Conservation (phyloP, 2,113 vertebrate genomes). For the Hiodon alosoides region DNA sequence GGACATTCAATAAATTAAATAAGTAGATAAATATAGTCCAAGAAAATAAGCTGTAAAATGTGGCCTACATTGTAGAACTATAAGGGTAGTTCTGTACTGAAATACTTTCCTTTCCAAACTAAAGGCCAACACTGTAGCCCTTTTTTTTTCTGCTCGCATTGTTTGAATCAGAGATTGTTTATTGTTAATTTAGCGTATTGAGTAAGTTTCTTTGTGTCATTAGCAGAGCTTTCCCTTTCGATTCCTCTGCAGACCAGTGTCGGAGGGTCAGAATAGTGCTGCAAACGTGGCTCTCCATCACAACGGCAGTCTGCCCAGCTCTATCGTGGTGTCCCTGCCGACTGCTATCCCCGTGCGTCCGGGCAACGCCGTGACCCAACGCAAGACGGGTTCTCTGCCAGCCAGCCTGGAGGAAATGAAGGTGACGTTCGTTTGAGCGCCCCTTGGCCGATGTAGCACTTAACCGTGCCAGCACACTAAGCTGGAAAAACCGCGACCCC, state of each 20-base stretch:
- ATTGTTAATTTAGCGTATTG: slow-evolving; percentile 27
- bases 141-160: slow-evolving; percentile 28
- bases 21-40: no score
- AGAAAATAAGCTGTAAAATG: no score
- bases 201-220: slow-evolving; percentile 31
- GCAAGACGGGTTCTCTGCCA: slow-evolving; percentile 82
- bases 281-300: slow-evolving; percentile 49
- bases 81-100: no score
- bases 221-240: slow-evolving; percentile 30
- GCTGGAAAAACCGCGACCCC: no score
- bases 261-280: slow-evolving; percentile 71
- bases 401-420: slow-evolving; percentile 94
- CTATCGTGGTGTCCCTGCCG: slow-evolving; percentile 65
- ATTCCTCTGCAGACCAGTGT: slow-evolving; percentile 64
- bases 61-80: no score
- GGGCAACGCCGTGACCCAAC: slow-evolving; percentile 58
- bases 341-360: slow-evolving; percentile 57
- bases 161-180: slow-evolving; percentile 32
- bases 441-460: background rate
- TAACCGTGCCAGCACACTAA: no score
- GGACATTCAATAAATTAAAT: no score
- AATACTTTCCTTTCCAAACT: no score
- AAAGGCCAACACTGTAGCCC: background rate
- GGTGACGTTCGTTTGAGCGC: slow-evolving; percentile 57
- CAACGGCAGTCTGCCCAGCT: slow-evolving; percentile 56